phyloP scores from a whole-genome alignment of 2,797 vertebrate species.

The Acanthurus leucopareius region DNA sequence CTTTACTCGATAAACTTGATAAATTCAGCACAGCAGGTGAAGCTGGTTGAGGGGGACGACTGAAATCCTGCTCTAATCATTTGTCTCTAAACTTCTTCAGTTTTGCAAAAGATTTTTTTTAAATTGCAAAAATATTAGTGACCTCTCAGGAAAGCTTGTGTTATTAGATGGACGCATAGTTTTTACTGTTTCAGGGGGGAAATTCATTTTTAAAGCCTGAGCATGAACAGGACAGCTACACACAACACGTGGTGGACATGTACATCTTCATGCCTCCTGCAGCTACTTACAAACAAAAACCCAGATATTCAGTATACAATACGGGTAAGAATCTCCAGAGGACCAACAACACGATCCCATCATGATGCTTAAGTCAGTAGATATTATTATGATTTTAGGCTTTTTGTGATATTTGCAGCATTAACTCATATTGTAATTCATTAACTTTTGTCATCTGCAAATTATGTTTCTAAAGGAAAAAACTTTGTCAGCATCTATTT shows the following conservation, averaged over 20 bases:
- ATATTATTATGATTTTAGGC: too few relatives aligned
- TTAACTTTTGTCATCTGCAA: too few relatives aligned
- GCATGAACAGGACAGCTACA: background rate
- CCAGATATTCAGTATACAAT: background rate
- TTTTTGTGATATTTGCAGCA: too few relatives aligned
- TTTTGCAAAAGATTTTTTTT: background rate
- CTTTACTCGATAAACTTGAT: background rate
- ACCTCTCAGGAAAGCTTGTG: background rate
- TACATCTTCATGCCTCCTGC: too few relatives aligned
- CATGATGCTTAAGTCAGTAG: too few relatives aligned
- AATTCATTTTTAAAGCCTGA: background rate
- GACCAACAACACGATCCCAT: too few relatives aligned
- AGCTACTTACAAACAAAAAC: background rate
- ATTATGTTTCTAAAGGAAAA: too few relatives aligned
- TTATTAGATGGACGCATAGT: background rate
- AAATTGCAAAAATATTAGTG: background rate
- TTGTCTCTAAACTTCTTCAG: conserved; percentile 8
- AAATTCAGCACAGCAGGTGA: conserved; percentile 6
- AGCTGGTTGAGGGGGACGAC: background rate
- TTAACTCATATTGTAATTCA: too few relatives aligned
- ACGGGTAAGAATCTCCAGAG: too few relatives aligned
- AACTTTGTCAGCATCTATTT: too few relatives aligned
- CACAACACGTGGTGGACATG: background rate
- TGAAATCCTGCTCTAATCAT: conserved; percentile 3
- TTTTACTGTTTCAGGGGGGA: background rate